These are phyloP conservation scores for Embiotoca jacksoni DNA, from an alignment of 2,113 vertebrate genomes.

Conservation along the genomic window DNA sequence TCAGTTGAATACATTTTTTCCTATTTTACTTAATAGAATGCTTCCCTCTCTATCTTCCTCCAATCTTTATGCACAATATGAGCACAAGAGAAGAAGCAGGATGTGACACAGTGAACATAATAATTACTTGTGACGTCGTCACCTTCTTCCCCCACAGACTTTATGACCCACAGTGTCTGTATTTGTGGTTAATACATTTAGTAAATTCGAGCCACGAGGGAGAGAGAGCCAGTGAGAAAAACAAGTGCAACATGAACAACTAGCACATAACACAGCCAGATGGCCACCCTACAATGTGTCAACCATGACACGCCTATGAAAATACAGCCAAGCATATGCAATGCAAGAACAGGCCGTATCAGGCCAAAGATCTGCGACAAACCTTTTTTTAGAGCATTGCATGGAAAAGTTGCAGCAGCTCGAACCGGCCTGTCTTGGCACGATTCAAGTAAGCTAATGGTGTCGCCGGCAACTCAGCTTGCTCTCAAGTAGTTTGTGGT, in stretches of 20 bases:
- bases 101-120: conserved; percentile 40
- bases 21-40: too few relatives aligned
- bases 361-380: too few relatives aligned
- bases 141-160: conserved; percentile 27
- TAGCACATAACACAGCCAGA: background rate
- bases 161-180: conserved; percentile 32
- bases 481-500: background rate
- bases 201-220: conserved; percentile 10
- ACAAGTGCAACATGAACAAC: background rate
- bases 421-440: too few relatives aligned
- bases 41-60: background rate
- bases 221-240: background rate
- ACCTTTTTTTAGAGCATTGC: too few relatives aligned
- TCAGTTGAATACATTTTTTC: background rate
- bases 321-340: too few relatives aligned
- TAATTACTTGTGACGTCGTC: conserved; percentile 45
- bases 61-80: conserved; percentile 19
- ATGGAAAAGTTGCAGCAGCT: too few relatives aligned
- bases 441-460: too few relatives aligned
- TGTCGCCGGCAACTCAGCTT: background rate
- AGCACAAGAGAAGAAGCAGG: conserved; percentile 13
- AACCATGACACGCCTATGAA: background rate
- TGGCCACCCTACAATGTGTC: fast-evolving
- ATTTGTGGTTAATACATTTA: conserved; percentile 47
- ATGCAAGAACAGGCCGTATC: background rate